Evolutionary conservation across 2,113 vertebrate species (phyloP).

Genomic region (rabbit (Oryctolagus cuniculus)): mOryCun1.1 NC_091453.1:46610001-46610500

Average conservation of each 20-base stretch:
- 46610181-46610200: not conserved
- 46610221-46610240: not conserved
- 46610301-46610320: not conserved
- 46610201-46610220: not conserved
- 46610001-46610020: not conserved
- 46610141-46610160: not conserved
- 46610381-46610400: not conserved
- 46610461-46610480: not conserved
- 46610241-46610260: not conserved
- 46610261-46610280: not conserved
- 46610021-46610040: not conserved
- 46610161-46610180: not conserved
- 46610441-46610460: not conserved
- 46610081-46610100: not conserved
- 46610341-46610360: not conserved
- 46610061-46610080: not conserved
- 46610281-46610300: not conserved
- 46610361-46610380: not conserved
- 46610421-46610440: not conserved
- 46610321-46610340: not conserved
- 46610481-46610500: not conserved
- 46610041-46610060: not conserved
- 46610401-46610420: not conserved
- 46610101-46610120: not conserved
- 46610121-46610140: not conserved